Evolutionary conservation across 1,140 invertebrate species (phyloP).

Genomic region (Druon quercuslanigerum): DNA sequence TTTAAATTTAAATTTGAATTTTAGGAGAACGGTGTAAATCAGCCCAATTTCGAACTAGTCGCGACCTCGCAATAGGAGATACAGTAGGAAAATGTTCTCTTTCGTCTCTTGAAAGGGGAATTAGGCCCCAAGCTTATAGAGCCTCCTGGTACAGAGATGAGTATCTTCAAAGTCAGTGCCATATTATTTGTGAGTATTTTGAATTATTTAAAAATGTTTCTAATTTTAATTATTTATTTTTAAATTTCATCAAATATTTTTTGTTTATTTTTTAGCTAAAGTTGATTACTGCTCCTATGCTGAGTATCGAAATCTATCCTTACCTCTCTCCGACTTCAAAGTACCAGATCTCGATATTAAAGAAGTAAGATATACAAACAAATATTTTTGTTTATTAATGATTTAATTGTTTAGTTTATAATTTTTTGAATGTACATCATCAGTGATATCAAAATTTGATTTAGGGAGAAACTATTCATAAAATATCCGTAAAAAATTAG

Average conservation of each 20-base stretch:
- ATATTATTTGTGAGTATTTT: constrained; percentile 64
- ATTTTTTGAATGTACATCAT: too few relatives aligned
- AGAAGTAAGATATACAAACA: constrained; percentile 57
- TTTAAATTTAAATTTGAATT: neutral
- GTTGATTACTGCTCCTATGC: constrained; percentile 71
- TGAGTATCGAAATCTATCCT: constrained; percentile 65
- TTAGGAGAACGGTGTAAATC: constrained; percentile 61
- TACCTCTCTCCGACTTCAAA: constrained; percentile 68
- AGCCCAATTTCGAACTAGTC: constrained; percentile 63
- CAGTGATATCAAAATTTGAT: too few relatives aligned
- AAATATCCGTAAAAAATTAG: too few relatives aligned
- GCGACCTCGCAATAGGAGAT: constrained; percentile 55
- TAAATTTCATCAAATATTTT: neutral
- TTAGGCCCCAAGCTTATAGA: constrained; percentile 65
- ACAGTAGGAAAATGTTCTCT: constrained; percentile 60
- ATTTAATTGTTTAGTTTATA: too few relatives aligned
- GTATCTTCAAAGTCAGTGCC: constrained; percentile 73
- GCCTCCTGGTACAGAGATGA: constrained; percentile 69
- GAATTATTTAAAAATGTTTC: neutral
- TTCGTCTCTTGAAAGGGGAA: constrained; percentile 58
- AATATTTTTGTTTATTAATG: neutral
- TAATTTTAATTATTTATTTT: neutral
- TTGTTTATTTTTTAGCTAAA: constrained; percentile 54
- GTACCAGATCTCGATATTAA: constrained; percentile 50
- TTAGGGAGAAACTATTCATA: too few relatives aligned